Percentiles rank a stretch among this genome's conserved stretches.
phyloP scores from a whole-genome alignment of 2,888 invertebrate genomes.

The Erebia ligea region DNA sequence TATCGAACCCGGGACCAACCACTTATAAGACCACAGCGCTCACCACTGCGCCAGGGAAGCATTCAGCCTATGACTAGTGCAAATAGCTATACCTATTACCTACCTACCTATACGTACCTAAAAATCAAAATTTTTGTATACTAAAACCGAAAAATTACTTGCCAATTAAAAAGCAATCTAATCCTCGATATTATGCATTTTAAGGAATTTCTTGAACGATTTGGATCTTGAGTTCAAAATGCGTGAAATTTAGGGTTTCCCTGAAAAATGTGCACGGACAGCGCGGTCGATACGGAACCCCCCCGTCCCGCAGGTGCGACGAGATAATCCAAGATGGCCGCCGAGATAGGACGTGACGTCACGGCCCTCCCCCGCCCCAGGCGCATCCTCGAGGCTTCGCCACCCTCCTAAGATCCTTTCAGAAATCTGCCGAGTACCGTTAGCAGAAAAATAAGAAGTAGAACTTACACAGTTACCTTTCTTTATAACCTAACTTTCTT shows the following conservation, averaged over 20 bases:
- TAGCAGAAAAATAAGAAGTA: conserved; percentile 45
- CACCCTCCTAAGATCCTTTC: conserved; percentile 83
- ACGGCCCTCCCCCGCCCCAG: conserved; percentile 65
- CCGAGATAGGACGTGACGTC: conserved; percentile 84
- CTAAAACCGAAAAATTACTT: too few species aligned
- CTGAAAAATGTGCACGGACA: conserved; percentile 77
- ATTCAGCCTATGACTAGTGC: too few species aligned
- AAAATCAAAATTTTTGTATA: too few species aligned
- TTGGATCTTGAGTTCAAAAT: conserved; percentile 19
- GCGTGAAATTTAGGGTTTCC: conserved; percentile 47
- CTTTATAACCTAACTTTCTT: too few species aligned
- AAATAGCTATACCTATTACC: too few species aligned
- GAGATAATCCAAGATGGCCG: conserved; percentile 84
- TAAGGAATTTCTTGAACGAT: conserved; percentile 1
- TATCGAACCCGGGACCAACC: too few species aligned
- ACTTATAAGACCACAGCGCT: too few species aligned
- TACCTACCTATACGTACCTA: too few species aligned
- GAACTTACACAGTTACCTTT: neutral
- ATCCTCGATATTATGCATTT: conserved; percentile 21
- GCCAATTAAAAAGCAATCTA: neutral
- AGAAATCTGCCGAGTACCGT: conserved; percentile 71
- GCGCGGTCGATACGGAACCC: conserved; percentile 73
- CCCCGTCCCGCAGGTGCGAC: conserved; percentile 81
- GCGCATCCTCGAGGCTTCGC: conserved; percentile 73
- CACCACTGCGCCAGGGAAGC: too few species aligned